A percentile compares a stretch with the other conserved stretches of the same genome.
Evolutionary conservation across 1,140 invertebrate species (phyloP).

Genomic region (Megathymus violae): DNA sequence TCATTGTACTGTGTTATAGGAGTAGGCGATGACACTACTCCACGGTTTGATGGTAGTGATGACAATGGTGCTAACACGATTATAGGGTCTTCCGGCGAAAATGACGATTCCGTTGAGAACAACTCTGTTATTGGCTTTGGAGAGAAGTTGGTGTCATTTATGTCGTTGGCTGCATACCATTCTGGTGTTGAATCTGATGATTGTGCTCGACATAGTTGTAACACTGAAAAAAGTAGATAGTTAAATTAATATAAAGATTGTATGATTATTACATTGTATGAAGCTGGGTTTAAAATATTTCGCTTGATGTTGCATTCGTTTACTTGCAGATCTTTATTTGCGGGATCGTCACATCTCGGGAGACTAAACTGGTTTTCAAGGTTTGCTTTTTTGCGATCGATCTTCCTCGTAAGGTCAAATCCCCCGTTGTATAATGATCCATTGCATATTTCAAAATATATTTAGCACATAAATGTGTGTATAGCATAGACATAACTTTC

Average conservation of each 20-base stretch:
- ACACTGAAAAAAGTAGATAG: constrained; percentile 72
- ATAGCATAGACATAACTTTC: no score
- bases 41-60: constrained; percentile 24
- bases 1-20: constrained; percentile 5
- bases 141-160: constrained; percentile 66
- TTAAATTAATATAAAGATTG: no score
- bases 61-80: constrained; percentile 46
- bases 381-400: constrained; percentile 59
- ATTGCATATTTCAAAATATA: constrained; percentile 31
- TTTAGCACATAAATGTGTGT: no score
- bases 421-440: constrained; percentile 43
- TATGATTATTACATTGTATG: no score
- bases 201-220: constrained; percentile 74
- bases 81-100: constrained; percentile 58
- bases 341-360: constrained; percentile 41
- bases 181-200: constrained; percentile 57
- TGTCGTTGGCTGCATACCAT: constrained; percentile 74
- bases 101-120: constrained; percentile 62
- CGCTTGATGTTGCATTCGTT: constrained; percentile 23
- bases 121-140: constrained; percentile 74
- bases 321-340: constrained; percentile 52
- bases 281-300: constrained; percentile 4
- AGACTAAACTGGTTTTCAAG: constrained; percentile 67
- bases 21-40: constrained; percentile 13
- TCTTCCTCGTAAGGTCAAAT: constrained; percentile 54